Base-by-base conservation (phyloP, 2,797 vertebrate genomes). In the Lepus townsendii region DNA sequence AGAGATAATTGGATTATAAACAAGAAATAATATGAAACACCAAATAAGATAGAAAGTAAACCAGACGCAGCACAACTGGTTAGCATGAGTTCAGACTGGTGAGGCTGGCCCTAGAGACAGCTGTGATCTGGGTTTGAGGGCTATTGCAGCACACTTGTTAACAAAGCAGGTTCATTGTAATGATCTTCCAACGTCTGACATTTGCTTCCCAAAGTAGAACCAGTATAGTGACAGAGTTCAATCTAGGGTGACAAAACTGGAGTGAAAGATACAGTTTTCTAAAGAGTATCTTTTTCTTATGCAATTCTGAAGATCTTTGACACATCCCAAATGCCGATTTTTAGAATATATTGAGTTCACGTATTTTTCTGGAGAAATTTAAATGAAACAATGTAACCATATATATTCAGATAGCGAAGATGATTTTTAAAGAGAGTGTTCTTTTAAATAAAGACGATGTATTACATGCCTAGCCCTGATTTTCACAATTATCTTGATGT, bases 11-110 rank as follows among this genome's bases (percentile, higher is more conserved):
- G 16, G 42, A 80, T 71, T 14, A 66, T 7, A 20, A 77, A 85
- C n/a, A 92, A 22, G 17, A 90, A 90, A 73, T 82, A 83, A 63
- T 38, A 47, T 68, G 27, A 83, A 79, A 83, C 60, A 87, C 87
- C 24, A 90, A 63, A 83, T 63, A 93, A 72, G 4, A 0, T 63
- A 50, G 88, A 91, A 90, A 68, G 54, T 35, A 13, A 85, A 71
- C 65, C 68, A 4, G 11, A 42, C 86, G 20, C 62, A 78, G 50
- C 35, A 50, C 60, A 77, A 76, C 75, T 5, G 11, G 2, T 83
- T 65, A 69, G 38, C 38, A 62, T 6, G 57, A 27, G 47, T 95
- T 94, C 19, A 78, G 62, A 14, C 24, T 63, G 26, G 1, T n/a
- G 24, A 69, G 73, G 75, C 30, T 75, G 32, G 20, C 27, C 80